A percentile compares a stretch with the other conserved stretches of the same genome.
phyloP scores from a whole-genome alignment of 2,113 vertebrate genomes.

The Malurus alboscapulatus region DNA sequence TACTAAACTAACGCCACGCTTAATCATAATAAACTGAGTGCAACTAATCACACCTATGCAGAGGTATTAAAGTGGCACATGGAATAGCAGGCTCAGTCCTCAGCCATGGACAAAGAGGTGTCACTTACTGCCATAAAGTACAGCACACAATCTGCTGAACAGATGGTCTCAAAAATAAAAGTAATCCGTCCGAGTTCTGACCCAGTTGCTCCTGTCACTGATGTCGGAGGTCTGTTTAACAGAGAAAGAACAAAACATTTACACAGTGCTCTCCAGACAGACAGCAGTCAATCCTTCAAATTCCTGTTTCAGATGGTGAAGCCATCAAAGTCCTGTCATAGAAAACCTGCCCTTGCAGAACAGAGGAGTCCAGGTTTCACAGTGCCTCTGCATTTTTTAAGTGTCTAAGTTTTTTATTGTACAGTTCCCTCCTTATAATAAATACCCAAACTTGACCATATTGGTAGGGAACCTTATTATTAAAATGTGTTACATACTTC shows the following conservation, averaged over 20 bases:
- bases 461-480: neutral
- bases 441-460: neutral
- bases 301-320: neutral
- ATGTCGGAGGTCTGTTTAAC: slow-evolving; percentile 84
- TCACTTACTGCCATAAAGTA: slow-evolving; percentile 97
- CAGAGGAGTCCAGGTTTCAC: neutral
- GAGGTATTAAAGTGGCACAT: neutral
- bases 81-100: neutral
- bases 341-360: neutral
- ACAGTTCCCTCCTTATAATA: neutral
- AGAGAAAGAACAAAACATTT: slow-evolving; percentile 31
- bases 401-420: neutral
- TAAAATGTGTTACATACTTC: neutral
- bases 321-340: neutral
- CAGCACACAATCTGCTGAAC: slow-evolving; percentile 89
- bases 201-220: slow-evolving; percentile 81
- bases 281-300: neutral
- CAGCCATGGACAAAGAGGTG: neutral
- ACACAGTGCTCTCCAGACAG: neutral
- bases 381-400: neutral
- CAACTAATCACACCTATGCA: neutral
- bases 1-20: neutral
- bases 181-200: slow-evolving; percentile 89
- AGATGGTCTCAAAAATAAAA: slow-evolving; percentile 94
- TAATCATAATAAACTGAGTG: neutral